Conservation (phyloP, 2,797 vertebrate species). For the Pristis pectinata region DNA sequence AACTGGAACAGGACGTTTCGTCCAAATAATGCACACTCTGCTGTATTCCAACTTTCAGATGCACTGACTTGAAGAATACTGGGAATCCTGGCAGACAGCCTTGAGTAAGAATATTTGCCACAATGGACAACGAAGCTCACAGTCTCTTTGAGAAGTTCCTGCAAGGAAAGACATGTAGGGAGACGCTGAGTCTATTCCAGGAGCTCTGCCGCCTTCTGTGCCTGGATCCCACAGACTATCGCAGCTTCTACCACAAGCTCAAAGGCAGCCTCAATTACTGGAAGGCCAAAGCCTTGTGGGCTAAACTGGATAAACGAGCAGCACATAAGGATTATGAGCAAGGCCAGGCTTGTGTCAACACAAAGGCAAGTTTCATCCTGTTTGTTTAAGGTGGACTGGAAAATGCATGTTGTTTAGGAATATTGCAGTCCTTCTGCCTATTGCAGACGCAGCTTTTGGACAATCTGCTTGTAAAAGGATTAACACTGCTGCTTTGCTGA, state of each 20-base stretch:
- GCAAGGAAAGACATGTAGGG: conserved; percentile 67
- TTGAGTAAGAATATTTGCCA: not conserved
- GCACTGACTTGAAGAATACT: not conserved
- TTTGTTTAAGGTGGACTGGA: not conserved
- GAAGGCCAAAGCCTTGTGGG: conserved; percentile 86
- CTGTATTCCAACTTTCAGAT: conserved; percentile 11
- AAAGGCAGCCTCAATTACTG: conserved; percentile 85
- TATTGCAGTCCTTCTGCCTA: not conserved
- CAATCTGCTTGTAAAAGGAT: not conserved
- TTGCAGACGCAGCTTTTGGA: not conserved
- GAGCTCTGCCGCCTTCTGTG: conserved; percentile 66
- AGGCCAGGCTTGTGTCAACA: conserved; percentile 66
- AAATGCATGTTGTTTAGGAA: not conserved
- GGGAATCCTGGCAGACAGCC: not conserved
- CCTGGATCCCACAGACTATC: conserved; percentile 61
- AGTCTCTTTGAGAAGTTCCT: conserved; percentile 71
- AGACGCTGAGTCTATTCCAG: conserved; percentile 66
- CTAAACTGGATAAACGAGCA: conserved; percentile 80
- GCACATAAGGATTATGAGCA: conserved; percentile 72
- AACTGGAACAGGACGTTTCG: not conserved
- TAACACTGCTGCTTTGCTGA: not conserved
- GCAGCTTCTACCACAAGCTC: conserved; percentile 66
- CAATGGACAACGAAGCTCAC: conserved; percentile 60
- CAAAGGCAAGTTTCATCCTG: conserved; percentile 62
- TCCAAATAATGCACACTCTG: not conserved